Base-by-base conservation (phyloP, 1,140 invertebrate species). In the Zaprionus camerounensis region DNA sequence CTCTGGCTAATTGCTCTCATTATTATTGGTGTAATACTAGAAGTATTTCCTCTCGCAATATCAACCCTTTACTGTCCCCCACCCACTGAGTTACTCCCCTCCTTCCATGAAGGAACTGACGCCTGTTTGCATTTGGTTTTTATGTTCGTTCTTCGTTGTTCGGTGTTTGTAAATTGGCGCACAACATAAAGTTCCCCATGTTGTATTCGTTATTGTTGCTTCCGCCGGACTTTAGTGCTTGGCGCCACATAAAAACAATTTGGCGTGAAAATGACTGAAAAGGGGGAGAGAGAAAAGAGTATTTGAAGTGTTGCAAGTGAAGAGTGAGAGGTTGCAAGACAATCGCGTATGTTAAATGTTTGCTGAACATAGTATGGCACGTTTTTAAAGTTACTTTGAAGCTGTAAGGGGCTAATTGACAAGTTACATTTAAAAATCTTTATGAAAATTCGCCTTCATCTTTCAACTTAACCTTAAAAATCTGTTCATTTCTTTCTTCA, bases 61-160 rank as follows among this genome's bases (percentile, higher is more conserved):
- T 55, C 75, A 77, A 84, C 82, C 82, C 73, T 68, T 80, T 74
- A 44, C 51, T 56, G 28, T 55, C 46, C 62, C 28, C 28, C 49
- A 38, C 62, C 46, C 46, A 24, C 38, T 1, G 9, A 34, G 9
- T 34, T 34, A 11, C 20, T 64, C 20, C 7, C 28, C 46, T 34
- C 59, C 12, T 1, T 31, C 44, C 20, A 9, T 13, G 5, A 49
- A 20, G 17, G 26, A 26, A 20, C 76, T 51, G 83, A 65, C 66
- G 64, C 63, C 70, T 80, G 85, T 90, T 84, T 85, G 85, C 85
- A 81, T 84, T 90, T 90, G 85, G 85, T 82, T 85, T 88, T 88
- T 90, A 90, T 90, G 85, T 71, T 46, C 59, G 24, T 41, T 36
- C 11, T 38, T 1, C 49, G 63, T 64, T 64, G 57, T 51, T 44